Conservation (phyloP, 2,113 vertebrate genomes). For the Tringa solitaria region DNA sequence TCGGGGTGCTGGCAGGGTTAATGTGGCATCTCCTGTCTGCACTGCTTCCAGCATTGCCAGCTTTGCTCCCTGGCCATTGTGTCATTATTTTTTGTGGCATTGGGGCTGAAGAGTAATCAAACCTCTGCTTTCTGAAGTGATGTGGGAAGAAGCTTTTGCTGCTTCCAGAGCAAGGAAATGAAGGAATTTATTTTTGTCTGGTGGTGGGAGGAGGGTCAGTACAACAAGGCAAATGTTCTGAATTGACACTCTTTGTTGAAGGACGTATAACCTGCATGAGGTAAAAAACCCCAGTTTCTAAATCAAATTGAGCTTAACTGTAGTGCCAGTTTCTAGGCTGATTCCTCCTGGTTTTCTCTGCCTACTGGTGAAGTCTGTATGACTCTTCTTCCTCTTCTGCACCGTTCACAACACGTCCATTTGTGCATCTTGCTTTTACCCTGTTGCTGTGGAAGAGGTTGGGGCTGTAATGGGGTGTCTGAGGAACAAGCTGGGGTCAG, state of each 20-base stretch:
- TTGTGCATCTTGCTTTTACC: not conserved
- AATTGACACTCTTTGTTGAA: not conserved
- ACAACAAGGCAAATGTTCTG: not conserved
- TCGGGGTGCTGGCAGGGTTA: not conserved
- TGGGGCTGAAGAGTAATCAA: not conserved
- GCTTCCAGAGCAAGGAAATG: not conserved
- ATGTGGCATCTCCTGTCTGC: not conserved
- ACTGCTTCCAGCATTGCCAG: not conserved
- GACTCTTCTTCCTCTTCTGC: not conserved
- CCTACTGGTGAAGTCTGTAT: not conserved
- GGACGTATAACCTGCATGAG: not conserved
- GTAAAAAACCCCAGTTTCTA: not conserved
- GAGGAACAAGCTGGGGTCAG: not conserved
- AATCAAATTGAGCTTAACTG: not conserved
- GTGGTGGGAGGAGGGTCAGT: not conserved
- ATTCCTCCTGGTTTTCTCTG: not conserved
- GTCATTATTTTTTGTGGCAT: not conserved
- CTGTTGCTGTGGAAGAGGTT: not conserved
- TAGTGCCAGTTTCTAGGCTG: not conserved
- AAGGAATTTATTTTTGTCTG: not conserved
- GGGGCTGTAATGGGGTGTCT: not conserved
- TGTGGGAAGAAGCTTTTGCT: not conserved
- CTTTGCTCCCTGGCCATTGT: not conserved
- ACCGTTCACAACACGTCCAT: rapidly evolving
- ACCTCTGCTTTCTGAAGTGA: not conserved